Evolutionary conservation across 2,797 vertebrate genomes (phyloP).

Genomic region (Mus spretus): DNA sequence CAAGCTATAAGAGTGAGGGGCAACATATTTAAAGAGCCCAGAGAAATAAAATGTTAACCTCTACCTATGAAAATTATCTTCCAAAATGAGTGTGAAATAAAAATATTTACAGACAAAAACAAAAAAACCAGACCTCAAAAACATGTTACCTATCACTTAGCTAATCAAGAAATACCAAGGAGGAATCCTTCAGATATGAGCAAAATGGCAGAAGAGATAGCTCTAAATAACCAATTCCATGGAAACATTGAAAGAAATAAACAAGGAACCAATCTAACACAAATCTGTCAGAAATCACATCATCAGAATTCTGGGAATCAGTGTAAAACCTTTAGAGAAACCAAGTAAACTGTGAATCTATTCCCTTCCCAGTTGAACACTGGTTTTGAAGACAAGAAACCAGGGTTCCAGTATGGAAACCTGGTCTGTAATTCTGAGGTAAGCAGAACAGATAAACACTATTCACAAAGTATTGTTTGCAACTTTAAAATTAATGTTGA

Average conservation of each 20-base stretch:
- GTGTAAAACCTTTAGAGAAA: not conserved
- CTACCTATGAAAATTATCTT: not conserved
- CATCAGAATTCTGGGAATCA: not conserved
- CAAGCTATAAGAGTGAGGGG: not conserved
- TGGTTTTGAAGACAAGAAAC: not conserved
- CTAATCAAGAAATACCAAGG: not conserved
- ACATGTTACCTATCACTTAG: not conserved
- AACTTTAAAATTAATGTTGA: not conserved
- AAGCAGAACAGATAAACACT: not conserved
- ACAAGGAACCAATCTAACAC: not conserved
- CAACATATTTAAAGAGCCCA: slow-evolving; percentile 13
- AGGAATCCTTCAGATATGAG: not conserved
- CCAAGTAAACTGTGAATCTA: not conserved
- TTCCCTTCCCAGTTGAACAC: not conserved
- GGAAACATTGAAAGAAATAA: not conserved
- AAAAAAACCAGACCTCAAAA: not conserved
- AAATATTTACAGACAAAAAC: not conserved
- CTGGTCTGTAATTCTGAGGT: not conserved
- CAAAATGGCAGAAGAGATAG: not conserved
- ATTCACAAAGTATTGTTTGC: slow-evolving; percentile 6
- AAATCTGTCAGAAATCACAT: not conserved
- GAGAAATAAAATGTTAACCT: not conserved
- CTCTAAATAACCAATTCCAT: not conserved
- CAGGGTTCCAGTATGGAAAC: not conserved
- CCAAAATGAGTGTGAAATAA: slow-evolving; percentile 1